Percentiles rank a stretch among this genome's conserved stretches.
Conservation (phyloP, 1,140 invertebrate species). For the Drosophila oshimai region DNA sequence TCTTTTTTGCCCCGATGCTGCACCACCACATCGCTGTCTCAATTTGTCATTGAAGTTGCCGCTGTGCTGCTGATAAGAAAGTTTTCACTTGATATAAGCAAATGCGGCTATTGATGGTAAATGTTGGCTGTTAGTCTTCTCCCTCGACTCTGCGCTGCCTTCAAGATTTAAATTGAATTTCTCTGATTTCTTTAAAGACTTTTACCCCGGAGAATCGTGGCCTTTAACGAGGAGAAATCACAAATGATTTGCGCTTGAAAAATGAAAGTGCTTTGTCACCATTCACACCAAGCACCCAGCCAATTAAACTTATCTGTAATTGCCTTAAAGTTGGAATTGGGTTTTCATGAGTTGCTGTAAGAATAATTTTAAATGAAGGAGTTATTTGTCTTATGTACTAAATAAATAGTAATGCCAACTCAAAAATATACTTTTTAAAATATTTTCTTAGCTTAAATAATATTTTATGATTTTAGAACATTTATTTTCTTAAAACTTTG, state of each 20-base stretch:
- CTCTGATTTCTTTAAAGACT: slow-evolving; percentile 5
- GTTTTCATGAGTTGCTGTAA: background rate
- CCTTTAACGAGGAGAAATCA: slow-evolving; percentile 1
- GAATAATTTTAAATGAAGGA: background rate
- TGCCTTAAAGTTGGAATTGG: background rate
- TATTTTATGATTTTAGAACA: too few relatives aligned
- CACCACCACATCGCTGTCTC: slow-evolving; percentile 44
- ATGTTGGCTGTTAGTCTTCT: slow-evolving; percentile 49
- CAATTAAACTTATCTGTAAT: slow-evolving; percentile 32
- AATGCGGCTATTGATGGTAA: slow-evolving; percentile 70
- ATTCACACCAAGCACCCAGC: slow-evolving; percentile 16
- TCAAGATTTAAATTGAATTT: slow-evolving; percentile 27
- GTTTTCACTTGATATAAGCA: slow-evolving; percentile 71
- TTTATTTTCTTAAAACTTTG: too few relatives aligned
- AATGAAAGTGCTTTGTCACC: slow-evolving; percentile 49
- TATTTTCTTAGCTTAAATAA: too few relatives aligned
- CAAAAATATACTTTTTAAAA: too few relatives aligned
- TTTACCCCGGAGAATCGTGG: background rate
- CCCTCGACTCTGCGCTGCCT: background rate
- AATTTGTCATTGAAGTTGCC: slow-evolving; percentile 79
- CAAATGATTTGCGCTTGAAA: slow-evolving; percentile 11
- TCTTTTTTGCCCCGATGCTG: slow-evolving; percentile 4
- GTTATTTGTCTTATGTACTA: background rate
- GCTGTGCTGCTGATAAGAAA: slow-evolving; percentile 71
- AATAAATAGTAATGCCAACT: too few relatives aligned